A percentile compares a stretch with the other conserved stretches of the same genome.
Evolutionary conservation across 2,888 invertebrate genomes (phyloP).

Genomic region (Carabus problematicus): DNA sequence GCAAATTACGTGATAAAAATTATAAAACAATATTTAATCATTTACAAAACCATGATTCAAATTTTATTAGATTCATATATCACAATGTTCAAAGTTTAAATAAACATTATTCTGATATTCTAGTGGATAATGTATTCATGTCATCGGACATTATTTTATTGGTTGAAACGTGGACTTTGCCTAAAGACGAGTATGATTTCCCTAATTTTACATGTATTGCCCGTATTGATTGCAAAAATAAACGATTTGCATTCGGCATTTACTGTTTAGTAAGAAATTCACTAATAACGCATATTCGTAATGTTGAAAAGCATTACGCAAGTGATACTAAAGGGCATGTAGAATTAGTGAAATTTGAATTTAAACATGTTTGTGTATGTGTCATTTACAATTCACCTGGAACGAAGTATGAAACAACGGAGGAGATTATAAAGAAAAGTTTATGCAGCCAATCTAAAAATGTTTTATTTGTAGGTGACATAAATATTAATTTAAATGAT

Average conservation of each 20-base stretch:
- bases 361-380: background rate
- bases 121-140: background rate
- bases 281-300: background rate
- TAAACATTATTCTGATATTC: constrained; percentile 4
- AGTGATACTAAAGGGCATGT: constrained; percentile 2
- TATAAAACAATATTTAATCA: background rate
- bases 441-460: no score
- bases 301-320: background rate
- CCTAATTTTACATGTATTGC: background rate
- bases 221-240: background rate
- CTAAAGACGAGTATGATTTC: constrained; percentile 1
- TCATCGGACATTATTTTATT: background rate
- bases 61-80: background rate
- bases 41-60: background rate
- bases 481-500: background rate
- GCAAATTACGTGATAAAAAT: background rate
- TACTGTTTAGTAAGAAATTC: background rate
- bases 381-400: constrained; percentile 2
- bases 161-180: constrained; percentile 10
- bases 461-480: background rate
- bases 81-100: constrained; percentile 10
- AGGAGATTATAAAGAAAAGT: background rate
- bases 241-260: constrained; percentile 1
- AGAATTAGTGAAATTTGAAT: background rate
- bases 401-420: background rate